These are phyloP conservation scores for Xestia ashworthii DNA, from an alignment of 2,888 invertebrate genomes.

Conservation along the genomic window DNA sequence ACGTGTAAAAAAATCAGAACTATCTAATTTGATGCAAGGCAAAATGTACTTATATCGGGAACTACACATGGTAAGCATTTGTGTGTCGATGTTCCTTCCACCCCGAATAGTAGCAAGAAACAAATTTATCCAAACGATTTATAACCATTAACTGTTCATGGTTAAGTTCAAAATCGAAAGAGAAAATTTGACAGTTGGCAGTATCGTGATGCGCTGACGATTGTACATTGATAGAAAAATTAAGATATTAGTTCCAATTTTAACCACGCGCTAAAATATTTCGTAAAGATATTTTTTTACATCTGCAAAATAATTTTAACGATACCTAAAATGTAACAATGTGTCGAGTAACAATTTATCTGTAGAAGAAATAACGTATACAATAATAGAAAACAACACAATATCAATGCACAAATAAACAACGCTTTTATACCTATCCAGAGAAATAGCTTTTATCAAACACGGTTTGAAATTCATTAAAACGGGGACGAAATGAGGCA, in stretches of 20 bases:
- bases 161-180: too few relatives aligned
- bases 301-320: too few relatives aligned
- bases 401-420: slow-evolving; percentile 28
- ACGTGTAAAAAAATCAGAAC: too few relatives aligned
- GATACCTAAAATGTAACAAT: background rate
- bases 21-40: too few relatives aligned
- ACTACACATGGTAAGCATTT: too few relatives aligned
- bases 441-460: slow-evolving; percentile 27
- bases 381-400: background rate
- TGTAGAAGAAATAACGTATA: background rate
- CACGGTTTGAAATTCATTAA: slow-evolving; percentile 45
- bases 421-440: slow-evolving; percentile 30
- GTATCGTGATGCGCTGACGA: too few relatives aligned
- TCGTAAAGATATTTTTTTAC: too few relatives aligned
- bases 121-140: too few relatives aligned
- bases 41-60: too few relatives aligned
- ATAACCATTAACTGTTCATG: too few relatives aligned
- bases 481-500: slow-evolving; percentile 33
- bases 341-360: background rate
- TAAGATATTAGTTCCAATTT: background rate
- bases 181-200: too few relatives aligned
- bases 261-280: background rate
- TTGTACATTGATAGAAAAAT: background rate
- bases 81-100: background rate
- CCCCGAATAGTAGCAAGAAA: background rate